Conservation (phyloP, 2,113 vertebrate genomes). For the Tonatia bakeri region DNA sequence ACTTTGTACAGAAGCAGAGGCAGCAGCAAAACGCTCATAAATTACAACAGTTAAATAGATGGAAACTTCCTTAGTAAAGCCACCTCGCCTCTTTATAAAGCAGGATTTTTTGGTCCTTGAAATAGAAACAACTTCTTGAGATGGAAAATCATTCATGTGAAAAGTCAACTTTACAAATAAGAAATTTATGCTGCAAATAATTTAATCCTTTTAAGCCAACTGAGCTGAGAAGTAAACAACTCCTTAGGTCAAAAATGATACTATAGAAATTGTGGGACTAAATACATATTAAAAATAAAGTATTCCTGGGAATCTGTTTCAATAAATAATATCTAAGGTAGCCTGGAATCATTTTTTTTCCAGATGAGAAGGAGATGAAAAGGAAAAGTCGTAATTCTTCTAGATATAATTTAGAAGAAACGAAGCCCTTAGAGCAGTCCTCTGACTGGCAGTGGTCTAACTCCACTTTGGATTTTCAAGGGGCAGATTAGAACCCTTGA, state of each 20-base stretch:
- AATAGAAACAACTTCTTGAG: slow-evolving; percentile 49
- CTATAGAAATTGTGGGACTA: background rate
- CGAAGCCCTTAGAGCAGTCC: background rate
- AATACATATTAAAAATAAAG: slow-evolving; percentile 21
- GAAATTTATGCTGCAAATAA: slow-evolving; percentile 41
- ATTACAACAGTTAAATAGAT: background rate
- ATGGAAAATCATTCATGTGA: slow-evolving; percentile 45
- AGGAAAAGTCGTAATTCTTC: background rate
- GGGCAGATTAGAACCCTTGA: background rate
- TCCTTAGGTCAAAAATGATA: background rate
- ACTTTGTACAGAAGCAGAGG: background rate
- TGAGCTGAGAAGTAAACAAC: slow-evolving; percentile 27
- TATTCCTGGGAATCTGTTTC: background rate
- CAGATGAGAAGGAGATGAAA: background rate
- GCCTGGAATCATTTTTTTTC: background rate
- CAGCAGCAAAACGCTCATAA: background rate
- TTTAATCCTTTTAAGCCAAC: slow-evolving; percentile 48
- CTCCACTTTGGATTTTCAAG: background rate
- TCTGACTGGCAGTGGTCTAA: background rate
- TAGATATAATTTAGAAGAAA: slow-evolving; percentile 12
- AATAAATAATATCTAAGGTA: background rate
- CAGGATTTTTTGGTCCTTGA: slow-evolving; percentile 20
- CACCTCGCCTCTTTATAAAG: background rate
- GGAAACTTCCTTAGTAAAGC: slow-evolving; percentile 23
- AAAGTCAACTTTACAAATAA: slow-evolving; percentile 53